A percentile compares a stretch with the other conserved stretches of the same genome.
phyloP scores from a whole-genome alignment of 2,888 invertebrate genomes.

The Hedychridium roseum region DNA sequence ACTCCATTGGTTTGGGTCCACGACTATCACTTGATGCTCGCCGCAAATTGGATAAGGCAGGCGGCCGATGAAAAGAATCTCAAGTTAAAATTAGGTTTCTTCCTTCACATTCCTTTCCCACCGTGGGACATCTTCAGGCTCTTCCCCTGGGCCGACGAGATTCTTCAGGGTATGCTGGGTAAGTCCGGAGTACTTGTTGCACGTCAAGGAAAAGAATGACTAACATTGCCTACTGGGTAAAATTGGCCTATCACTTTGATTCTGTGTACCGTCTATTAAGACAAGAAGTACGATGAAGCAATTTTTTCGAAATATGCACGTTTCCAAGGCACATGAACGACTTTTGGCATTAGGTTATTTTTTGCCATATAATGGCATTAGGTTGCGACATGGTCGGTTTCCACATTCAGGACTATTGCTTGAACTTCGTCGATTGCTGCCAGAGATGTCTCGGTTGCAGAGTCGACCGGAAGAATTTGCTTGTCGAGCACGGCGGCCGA shows the following conservation, averaged over 20 bases:
- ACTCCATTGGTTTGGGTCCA: slow-evolving; percentile 91
- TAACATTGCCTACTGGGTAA: too few species aligned
- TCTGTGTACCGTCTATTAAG: too few species aligned
- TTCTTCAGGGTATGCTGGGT: slow-evolving; percentile 89
- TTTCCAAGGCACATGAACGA: too few species aligned
- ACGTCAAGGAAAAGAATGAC: too few species aligned
- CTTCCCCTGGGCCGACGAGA: slow-evolving; percentile 93
- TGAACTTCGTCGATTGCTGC: slow-evolving; percentile 92
- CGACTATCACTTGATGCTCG: slow-evolving; percentile 93
- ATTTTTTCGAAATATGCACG: too few species aligned
- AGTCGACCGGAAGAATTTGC: slow-evolving; percentile 84
- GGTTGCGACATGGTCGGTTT: slow-evolving; percentile 94
- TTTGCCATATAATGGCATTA: slow-evolving; percentile 48
- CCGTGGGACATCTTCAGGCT: slow-evolving; percentile 92
- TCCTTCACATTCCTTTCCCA: slow-evolving; percentile 94
- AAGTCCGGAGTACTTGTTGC: too few species aligned
- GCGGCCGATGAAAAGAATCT: slow-evolving; percentile 80
- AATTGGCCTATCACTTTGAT: too few species aligned
- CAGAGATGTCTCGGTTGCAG: slow-evolving; percentile 86
- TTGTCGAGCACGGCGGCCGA: slow-evolving; percentile 88
- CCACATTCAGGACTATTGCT: slow-evolving; percentile 89
- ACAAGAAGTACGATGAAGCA: too few species aligned
- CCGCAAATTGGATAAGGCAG: slow-evolving; percentile 90
- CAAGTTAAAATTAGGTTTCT: slow-evolving; percentile 86
- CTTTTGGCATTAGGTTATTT: too few species aligned